A percentile compares a stretch with the other conserved stretches of the same genome.
These are phyloP conservation scores for Diploptera punctata DNA, from an alignment of 2,888 invertebrate genomes.

Conservation along the genomic window DNA sequence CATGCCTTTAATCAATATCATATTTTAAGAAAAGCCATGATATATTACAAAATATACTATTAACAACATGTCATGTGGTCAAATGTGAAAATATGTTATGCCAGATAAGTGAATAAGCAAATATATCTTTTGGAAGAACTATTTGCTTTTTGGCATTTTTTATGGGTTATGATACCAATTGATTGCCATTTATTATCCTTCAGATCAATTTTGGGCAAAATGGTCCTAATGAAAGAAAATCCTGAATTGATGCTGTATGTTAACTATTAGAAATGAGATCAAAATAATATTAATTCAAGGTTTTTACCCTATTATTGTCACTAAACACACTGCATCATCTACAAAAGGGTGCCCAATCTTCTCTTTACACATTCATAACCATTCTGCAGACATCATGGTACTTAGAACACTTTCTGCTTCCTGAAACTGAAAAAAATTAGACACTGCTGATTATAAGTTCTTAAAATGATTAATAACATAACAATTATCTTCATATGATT, in stretches of 20 bases:
- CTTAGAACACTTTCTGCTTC: not conserved
- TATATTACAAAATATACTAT: no score
- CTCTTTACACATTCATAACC: conserved; percentile 1
- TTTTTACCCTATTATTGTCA: conserved; percentile 15
- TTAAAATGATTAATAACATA: no score
- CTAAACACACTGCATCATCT: conserved; percentile 15
- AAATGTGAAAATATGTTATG: no score
- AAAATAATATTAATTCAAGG: not conserved
- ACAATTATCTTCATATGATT: no score
- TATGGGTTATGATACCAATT: no score
- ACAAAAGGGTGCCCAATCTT: conserved; percentile 1
- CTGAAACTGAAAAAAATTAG: not conserved
- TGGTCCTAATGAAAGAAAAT: not conserved
- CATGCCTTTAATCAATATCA: not conserved
- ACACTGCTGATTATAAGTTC: no score
- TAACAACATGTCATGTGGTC: no score
- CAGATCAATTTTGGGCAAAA: conserved; percentile 5
- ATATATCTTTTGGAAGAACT: no score
- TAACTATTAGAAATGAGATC: not conserved
- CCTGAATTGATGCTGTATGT: not conserved
- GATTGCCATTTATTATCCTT: no score
- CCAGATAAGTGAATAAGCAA: no score
- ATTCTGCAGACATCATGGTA: conserved; percentile 1
- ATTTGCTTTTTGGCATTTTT: no score
- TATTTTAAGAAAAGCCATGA: no score